Conservation (phyloP, 2,797 vertebrate genomes). For the Mallotus villosus region DNA sequence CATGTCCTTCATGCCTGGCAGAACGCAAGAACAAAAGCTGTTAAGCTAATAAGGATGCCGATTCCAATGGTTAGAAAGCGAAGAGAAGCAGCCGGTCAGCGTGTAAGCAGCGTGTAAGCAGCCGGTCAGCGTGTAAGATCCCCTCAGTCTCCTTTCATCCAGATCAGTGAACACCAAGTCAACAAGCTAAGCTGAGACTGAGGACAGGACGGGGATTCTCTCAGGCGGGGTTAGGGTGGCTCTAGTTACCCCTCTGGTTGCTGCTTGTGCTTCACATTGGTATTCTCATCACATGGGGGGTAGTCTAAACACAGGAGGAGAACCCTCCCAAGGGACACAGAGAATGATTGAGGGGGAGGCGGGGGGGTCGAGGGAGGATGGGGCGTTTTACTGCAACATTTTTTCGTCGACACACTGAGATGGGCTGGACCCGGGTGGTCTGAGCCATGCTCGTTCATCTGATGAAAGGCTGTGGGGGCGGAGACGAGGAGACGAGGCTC, state of each 20-base stretch:
- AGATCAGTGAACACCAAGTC: conserved; percentile 6
- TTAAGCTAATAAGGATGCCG: no score
- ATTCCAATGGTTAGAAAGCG: no score
- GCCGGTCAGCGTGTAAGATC: background rate
- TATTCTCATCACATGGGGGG: conserved; percentile 40
- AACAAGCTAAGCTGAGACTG: conserved; percentile 14
- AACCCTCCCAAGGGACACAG: conserved; percentile 16
- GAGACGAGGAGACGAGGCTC: background rate
- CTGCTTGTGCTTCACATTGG: conserved; percentile 32
- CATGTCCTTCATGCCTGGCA: no score
- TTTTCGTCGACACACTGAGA: conserved; percentile 28
- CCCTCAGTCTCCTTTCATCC: background rate
- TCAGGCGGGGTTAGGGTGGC: background rate
- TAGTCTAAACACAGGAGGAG: conserved; percentile 38
- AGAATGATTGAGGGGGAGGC: conserved; percentile 6
- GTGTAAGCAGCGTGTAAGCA: background rate
- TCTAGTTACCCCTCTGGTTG: conserved; percentile 31
- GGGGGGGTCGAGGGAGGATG: background rate
- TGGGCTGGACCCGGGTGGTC: conserved; percentile 34
- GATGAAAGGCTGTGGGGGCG: conserved; percentile 28
- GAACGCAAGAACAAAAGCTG: no score
- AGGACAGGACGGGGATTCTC: background rate
- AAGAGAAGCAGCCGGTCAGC: background rate
- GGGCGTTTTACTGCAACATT: conserved; percentile 23
- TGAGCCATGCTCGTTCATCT: conserved; percentile 27